A percentile compares a stretch with the other conserved stretches of the same genome.
These are phyloP conservation scores for Myotis brandtii DNA, from an alignment of 2,113 vertebrate species.

Conservation along the genomic window DNA sequence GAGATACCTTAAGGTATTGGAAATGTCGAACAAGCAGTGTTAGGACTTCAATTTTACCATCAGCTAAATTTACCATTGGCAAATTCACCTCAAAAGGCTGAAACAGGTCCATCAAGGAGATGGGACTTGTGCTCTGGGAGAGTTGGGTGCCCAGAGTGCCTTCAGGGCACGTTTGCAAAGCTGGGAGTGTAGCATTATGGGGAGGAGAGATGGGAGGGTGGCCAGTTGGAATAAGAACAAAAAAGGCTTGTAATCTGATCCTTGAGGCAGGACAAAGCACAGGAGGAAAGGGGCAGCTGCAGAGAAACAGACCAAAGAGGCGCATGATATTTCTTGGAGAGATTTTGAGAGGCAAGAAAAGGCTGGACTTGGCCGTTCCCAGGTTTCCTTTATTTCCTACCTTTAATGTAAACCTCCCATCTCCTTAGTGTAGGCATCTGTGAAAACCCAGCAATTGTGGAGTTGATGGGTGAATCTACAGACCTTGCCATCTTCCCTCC, in stretches of 20 bases:
- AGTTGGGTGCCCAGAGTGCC: not conserved
- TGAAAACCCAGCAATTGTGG: not conserved
- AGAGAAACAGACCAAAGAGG: conserved; percentile 37
- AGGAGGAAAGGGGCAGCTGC: conserved; percentile 64
- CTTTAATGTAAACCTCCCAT: not conserved
- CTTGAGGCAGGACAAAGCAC: conserved; percentile 78
- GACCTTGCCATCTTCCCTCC: conserved; percentile 53
- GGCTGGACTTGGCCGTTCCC: not conserved
- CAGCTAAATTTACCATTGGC: not conserved
- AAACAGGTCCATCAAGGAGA: not conserved
- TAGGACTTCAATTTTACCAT: conserved; percentile 26
- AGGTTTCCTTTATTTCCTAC: not conserved
- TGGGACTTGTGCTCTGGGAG: not conserved
- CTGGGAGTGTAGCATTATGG: conserved; percentile 75
- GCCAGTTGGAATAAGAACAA: conserved; percentile 86
- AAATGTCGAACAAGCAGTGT: not conserved
- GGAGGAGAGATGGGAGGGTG: conserved; percentile 79
- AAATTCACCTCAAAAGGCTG: conserved; percentile 47
- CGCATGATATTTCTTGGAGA: conserved; percentile 60
- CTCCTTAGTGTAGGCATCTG: not conserved
- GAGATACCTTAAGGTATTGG: not conserved
- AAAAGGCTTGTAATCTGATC: conserved; percentile 85
- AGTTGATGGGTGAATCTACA: conserved; percentile 60
- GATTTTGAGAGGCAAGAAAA: conserved; percentile 28
- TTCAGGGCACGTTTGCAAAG: not conserved